Evolutionary conservation across 2,888 invertebrate species (phyloP).

Genomic region (Amiota communis): DNA sequence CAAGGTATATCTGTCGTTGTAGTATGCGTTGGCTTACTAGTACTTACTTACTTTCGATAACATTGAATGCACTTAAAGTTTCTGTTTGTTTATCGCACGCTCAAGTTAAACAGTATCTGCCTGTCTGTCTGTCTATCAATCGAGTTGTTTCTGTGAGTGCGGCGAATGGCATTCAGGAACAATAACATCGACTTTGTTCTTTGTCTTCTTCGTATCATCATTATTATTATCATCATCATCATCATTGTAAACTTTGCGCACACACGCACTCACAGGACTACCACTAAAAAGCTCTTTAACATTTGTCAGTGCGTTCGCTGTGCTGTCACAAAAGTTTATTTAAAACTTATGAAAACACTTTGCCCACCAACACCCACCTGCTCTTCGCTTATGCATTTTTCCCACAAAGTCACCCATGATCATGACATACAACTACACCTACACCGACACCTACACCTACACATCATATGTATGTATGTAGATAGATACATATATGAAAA

Average conservation of each 20-base stretch:
- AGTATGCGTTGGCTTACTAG: no score
- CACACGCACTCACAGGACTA: no score
- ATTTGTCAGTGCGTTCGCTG: no score
- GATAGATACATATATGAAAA: no score
- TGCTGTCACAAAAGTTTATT: conserved; percentile 7
- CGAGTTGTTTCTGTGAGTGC: neutral
- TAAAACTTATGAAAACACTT: neutral
- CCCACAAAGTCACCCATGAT: no score
- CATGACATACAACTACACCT: no score
- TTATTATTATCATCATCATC: neutral
- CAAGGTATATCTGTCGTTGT: no score
- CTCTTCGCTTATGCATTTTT: neutral
- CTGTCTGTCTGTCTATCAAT: no score
- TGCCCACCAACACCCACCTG: no score
- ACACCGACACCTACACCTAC: no score
- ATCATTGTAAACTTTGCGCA: neutral
- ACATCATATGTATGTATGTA: no score
- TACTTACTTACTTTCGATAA: neutral
- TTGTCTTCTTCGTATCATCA: neutral
- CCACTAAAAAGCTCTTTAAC: no score
- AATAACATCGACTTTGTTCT: neutral
- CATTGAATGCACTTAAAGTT: conserved; percentile 14
- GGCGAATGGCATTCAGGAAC: neutral
- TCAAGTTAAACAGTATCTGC: conserved; percentile 13
- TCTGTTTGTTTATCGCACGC: conserved; percentile 16